Percentiles rank a stretch among this genome's conserved stretches.
Evolutionary conservation across 2,113 vertebrate genomes (phyloP).

Genomic region (Nerophis ophidion): DNA sequence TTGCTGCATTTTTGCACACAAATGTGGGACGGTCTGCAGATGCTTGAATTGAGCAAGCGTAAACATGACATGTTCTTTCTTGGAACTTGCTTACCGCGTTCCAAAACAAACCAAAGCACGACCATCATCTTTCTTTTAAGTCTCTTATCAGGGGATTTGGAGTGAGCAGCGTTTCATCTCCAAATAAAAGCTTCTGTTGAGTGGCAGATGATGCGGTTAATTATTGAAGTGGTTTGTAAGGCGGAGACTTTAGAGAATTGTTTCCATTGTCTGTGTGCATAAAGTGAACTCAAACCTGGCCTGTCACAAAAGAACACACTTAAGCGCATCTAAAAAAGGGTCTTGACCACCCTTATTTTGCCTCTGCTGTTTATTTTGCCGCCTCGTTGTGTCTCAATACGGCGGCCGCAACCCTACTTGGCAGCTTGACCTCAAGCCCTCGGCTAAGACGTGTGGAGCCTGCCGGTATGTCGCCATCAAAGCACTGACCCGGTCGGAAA

Average conservation of each 20-base stretch:
- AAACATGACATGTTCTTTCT: not conserved
- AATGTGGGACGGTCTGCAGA: not conserved
- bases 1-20: not conserved
- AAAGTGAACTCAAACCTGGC: slow-evolving; percentile 35
- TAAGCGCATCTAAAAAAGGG: slow-evolving; percentile 17
- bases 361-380: too few relatives aligned
- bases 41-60: too few relatives aligned
- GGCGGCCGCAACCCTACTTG: too few relatives aligned
- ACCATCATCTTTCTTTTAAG: slow-evolving; percentile 25
- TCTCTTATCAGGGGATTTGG: slow-evolving; percentile 35
- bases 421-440: too few relatives aligned
- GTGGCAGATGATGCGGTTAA: slow-evolving; percentile 58
- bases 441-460: too few relatives aligned
- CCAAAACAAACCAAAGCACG: too few relatives aligned
- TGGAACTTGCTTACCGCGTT: slow-evolving; percentile 6
- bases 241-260: slow-evolving; percentile 34
- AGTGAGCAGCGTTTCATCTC: slow-evolving; percentile 45
- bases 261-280: slow-evolving; percentile 54
- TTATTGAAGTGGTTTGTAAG: slow-evolving; percentile 64
- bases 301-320: slow-evolving; percentile 44
- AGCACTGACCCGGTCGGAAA: too few relatives aligned
- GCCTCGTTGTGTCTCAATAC: too few relatives aligned
- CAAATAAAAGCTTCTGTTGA: slow-evolving; percentile 42
- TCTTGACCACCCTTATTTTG: not conserved
- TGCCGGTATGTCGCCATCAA: too few relatives aligned